Percentiles rank a stretch among this genome's conserved stretches.
Evolutionary conservation across 2,797 vertebrate species (phyloP).

Genomic region (Hephaestus fuliginosus): DNA sequence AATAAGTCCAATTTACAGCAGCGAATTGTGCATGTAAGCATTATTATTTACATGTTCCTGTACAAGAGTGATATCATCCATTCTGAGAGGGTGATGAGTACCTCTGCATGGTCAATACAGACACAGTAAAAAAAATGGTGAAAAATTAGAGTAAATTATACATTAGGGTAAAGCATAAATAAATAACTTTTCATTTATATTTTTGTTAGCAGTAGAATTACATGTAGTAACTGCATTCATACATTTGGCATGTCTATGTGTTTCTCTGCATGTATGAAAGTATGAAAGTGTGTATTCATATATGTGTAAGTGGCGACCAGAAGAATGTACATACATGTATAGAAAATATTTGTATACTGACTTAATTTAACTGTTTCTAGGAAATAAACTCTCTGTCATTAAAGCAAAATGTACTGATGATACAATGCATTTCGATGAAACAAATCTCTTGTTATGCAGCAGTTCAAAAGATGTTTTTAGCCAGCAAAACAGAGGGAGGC

Average conservation of each 20-base stretch:
- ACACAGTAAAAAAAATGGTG: no score
- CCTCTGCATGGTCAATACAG: not conserved
- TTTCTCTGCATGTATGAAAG: not conserved
- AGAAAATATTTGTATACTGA: not conserved
- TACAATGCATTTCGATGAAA: not conserved
- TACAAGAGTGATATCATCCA: not conserved
- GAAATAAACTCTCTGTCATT: not conserved
- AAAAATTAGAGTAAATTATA: not conserved
- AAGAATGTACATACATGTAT: not conserved
- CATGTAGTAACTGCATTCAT: not conserved
- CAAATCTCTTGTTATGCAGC: not conserved
- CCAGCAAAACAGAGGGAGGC: slow-evolving; percentile 43
- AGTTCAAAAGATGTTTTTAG: not conserved
- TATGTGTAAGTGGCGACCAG: not conserved
- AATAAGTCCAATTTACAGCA: slow-evolving; percentile 11
- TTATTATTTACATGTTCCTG: slow-evolving; percentile 2
- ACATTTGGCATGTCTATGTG: no score
- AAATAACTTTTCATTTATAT: not conserved
- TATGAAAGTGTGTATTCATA: not conserved
- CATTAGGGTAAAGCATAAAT: not conserved
- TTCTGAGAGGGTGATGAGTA: not conserved
- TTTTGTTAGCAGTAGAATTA: not conserved
- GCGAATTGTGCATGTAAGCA: slow-evolving; percentile 8
- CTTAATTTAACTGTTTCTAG: not conserved
- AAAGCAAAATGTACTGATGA: not conserved